Evolutionary conservation across 2,797 vertebrate species (phyloP).

Genomic region (Lithobates pipiens): DNA sequence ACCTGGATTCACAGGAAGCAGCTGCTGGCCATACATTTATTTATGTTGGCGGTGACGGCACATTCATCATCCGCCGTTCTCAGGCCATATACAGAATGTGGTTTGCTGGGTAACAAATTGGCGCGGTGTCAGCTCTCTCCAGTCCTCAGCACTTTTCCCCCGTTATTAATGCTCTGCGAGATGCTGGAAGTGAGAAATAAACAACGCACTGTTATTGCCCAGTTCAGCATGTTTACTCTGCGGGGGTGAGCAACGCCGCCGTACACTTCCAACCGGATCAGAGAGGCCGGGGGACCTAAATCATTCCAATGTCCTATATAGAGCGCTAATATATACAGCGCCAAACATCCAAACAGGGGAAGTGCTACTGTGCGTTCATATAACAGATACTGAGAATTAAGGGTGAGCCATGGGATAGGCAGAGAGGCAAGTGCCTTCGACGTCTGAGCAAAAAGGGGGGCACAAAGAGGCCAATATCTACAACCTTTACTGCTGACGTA

Average conservation of each 20-base stretch:
- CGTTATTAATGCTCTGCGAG: slow-evolving; percentile 72
- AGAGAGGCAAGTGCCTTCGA: no score
- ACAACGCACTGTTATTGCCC: slow-evolving; percentile 50
- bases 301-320: no score
- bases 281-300: no score
- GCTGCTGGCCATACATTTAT: slow-evolving; percentile 4
- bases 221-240: slow-evolving; percentile 47
- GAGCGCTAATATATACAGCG: no score
- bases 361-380: no score
- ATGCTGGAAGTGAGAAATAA: slow-evolving; percentile 65
- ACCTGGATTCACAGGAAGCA: slow-evolving; percentile 1
- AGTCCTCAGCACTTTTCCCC: slow-evolving; percentile 62
- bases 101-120: slow-evolving; percentile 65
- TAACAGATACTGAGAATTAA: not conserved
- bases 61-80: not conserved
- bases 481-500: no score
- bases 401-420: no score
- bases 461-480: no score
- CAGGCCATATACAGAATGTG: slow-evolving; percentile 40
- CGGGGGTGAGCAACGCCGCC: not conserved
- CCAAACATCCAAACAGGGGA: no score
- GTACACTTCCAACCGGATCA: no score
- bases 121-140: slow-evolving; percentile 65
- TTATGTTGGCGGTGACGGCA: not conserved
- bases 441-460: no score